Conservation (phyloP, 2,797 vertebrate species). For the Muscicapa comitata region DNA sequence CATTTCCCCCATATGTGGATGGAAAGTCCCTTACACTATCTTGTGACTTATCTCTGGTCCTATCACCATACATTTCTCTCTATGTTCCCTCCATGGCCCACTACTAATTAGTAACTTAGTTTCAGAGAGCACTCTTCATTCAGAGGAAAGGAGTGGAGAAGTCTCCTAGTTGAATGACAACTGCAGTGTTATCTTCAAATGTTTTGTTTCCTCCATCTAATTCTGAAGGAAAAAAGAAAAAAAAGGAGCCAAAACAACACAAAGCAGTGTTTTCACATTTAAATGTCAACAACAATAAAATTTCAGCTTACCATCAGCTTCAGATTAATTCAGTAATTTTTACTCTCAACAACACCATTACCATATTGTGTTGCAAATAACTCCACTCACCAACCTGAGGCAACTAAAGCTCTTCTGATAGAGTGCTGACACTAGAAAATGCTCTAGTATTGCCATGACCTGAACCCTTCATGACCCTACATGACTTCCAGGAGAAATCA, state of each 20-base stretch:
- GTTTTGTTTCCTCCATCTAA: neutral
- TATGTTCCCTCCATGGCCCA: neutral
- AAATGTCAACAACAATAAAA: neutral
- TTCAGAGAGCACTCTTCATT: neutral
- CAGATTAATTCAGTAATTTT: neutral
- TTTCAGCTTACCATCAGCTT: neutral
- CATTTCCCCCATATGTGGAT: neutral
- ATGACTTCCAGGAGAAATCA: neutral
- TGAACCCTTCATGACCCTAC: neutral
- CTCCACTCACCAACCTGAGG: neutral
- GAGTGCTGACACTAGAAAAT: neutral
- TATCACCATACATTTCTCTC: fast-evolving
- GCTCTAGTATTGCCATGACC: neutral
- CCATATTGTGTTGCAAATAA: neutral
- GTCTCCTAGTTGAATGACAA: neutral
- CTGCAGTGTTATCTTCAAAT: neutral
- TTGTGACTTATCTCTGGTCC: neutral
- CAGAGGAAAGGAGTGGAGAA: neutral
- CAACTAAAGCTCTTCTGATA: neutral
- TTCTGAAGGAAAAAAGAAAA: neutral
- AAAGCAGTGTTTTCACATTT: neutral
- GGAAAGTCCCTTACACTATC: neutral
- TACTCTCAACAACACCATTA: neutral
- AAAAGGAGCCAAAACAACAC: neutral
- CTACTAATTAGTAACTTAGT: neutral